Base-by-base conservation (phyloP, 2,797 vertebrate genomes). In the Centroberyx gerrardi region DNA sequence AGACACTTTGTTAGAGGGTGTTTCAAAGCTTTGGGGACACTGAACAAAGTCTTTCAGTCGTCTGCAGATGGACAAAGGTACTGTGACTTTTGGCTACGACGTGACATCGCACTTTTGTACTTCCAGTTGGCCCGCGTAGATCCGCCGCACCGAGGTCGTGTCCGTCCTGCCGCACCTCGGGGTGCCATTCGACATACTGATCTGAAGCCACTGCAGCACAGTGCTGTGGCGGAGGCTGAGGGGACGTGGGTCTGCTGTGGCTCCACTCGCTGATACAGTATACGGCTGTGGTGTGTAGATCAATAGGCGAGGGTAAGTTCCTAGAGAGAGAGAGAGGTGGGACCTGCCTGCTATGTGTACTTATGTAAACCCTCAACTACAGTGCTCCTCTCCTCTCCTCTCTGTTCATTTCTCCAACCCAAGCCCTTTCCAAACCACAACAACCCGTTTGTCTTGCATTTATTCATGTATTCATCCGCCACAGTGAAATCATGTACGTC, bases 251-350 rank as follows among this genome's bases (percentile, higher is more conserved):
- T 71, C 12, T 81, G 68, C 33, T 17, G 82, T 82, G 81, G 82
- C 86, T 88, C 85, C 76, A 79, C 56, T 77, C 78, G 85, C 81
- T 70, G 88, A 85, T 83, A 88, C 83, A 73, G 31, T 74, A 86
- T 82, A 74, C 18, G 74, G 83, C 82, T 88, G 85, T 75, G 85
- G 87, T 80, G 52, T 70, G 51, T 10, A 46, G 83, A 86, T 92
- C 87, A 64, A 90, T 88, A 78, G 28, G 28, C 18, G 65, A 76
- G 77, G 51, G 44, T 53, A 64, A 83, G 3, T 33, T 7, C 22
- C 22, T 22, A 22, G 22, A 22, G 22, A 22, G 22, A 22, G 22
- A 22, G 22, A 22, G 22, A 22, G 22, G 22, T 22, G 22, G 22
- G 22, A 22, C 22, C 22, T 22, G 22, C 29, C 5, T 56, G 54